These are phyloP conservation scores for Conistra vaccinii DNA, from an alignment of 2,888 invertebrate genomes.

Conservation along the genomic window DNA sequence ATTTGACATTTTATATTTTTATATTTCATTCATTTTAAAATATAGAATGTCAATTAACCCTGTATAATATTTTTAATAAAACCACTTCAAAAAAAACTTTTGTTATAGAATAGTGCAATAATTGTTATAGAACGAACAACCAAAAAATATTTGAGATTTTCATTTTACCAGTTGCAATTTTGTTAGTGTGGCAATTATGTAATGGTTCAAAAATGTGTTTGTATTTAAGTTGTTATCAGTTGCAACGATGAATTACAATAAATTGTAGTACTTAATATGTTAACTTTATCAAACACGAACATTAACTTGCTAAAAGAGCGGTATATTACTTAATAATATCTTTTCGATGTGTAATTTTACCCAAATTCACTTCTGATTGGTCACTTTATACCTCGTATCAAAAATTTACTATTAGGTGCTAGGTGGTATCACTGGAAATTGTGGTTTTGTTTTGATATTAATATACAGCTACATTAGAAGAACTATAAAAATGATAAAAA, in stretches of 20 bases:
- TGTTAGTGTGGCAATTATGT: not conserved
- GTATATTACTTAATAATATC: constrained; percentile 30
- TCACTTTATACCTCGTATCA: constrained; percentile 14
- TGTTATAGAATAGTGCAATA: constrained; percentile 10
- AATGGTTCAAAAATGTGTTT: constrained; percentile 11
- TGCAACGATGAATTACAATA: constrained; percentile 25
- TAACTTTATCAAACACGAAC: constrained; percentile 4
- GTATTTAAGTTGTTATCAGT: not conserved
- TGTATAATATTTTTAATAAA: not conserved
- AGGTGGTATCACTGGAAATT: constrained; percentile 46
- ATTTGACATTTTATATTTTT: too few relatives aligned
- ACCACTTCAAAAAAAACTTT: not conserved
- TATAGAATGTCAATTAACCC: too few relatives aligned
- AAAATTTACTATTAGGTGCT: constrained; percentile 37
- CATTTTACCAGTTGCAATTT: not conserved
- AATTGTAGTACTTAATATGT: constrained; percentile 39
- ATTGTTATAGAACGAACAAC: not conserved
- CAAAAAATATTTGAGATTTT: not conserved
- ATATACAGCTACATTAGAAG: not conserved
- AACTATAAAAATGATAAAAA: constrained; percentile 14
- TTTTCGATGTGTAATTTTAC: constrained; percentile 14
- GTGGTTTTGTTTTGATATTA: constrained; percentile 9
- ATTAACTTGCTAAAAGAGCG: constrained; percentile 22
- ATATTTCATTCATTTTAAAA: too few relatives aligned
- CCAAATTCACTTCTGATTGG: constrained; percentile 15